Evolutionary conservation across 2,888 invertebrate genomes (phyloP).

Genomic region (Macropis europaea): DNA sequence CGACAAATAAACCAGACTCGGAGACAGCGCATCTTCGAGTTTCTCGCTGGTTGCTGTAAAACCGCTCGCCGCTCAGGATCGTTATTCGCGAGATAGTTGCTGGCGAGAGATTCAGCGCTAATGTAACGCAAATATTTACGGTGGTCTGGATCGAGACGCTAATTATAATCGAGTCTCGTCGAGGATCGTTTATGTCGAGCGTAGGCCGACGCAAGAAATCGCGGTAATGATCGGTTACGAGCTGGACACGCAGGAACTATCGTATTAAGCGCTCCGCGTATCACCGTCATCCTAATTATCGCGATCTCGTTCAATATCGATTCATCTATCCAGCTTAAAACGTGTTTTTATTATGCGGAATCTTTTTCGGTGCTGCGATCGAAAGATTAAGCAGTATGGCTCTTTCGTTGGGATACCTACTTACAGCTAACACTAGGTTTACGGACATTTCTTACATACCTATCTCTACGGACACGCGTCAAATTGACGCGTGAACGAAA

Average conservation of each 20-base stretch:
- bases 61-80: constrained; percentile 2
- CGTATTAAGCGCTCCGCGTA: constrained; percentile 15
- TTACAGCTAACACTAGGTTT: no score
- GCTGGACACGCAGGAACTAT: constrained; percentile 5
- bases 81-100: constrained; percentile 16
- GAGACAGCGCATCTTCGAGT: no score
- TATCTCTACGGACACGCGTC: no score
- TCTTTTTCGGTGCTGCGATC: no score
- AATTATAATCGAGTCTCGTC: constrained; percentile 14
- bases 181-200: constrained; percentile 3
- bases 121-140: constrained; percentile 26
- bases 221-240: constrained; percentile 14
- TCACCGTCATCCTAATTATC: constrained; percentile 23
- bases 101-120: constrained; percentile 19
- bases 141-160: not conserved
- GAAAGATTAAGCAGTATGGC: no score
- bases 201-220: constrained; percentile 12
- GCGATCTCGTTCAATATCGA: not conserved
- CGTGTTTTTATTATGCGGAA: not conserved
- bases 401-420: no score
- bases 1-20: not conserved
- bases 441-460: no score
- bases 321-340: constrained; percentile 12
- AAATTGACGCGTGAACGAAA: no score
- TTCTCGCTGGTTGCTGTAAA: not conserved